phyloP scores from a whole-genome alignment of 1,140 invertebrate species.

The Ceratoteleas bidentatus region DNA sequence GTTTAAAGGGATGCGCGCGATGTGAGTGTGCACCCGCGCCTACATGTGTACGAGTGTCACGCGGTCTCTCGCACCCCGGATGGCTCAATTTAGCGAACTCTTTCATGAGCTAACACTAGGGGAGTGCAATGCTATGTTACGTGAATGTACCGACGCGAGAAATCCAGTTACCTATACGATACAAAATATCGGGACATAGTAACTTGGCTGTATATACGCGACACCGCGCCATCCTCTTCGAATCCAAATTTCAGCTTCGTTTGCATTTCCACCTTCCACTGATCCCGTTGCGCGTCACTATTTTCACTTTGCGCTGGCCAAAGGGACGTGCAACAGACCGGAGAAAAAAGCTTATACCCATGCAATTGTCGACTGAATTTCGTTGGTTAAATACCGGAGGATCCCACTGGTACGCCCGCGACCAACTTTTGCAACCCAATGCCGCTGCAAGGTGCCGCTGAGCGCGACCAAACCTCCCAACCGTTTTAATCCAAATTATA shows the following conservation, averaged over 20 bases:
- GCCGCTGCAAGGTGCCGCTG: slow-evolving; percentile 1
- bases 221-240: too few relatives aligned
- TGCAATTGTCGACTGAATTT: slow-evolving; percentile 8
- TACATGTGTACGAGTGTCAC: slow-evolving; percentile 16
- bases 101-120: slow-evolving; percentile 72
- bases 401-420: background rate
- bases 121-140: too few relatives aligned
- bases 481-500: background rate
- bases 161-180: too few relatives aligned
- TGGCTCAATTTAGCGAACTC: slow-evolving; percentile 73
- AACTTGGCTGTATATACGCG: too few relatives aligned
- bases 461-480: background rate
- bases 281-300: slow-evolving; percentile 19
- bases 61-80: slow-evolving; percentile 42
- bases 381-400: slow-evolving; percentile 10
- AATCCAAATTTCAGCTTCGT: slow-evolving; percentile 48
- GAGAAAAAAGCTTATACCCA: slow-evolving; percentile 20
- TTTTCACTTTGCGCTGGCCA: slow-evolving; percentile 37
- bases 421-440: slow-evolving; percentile 21
- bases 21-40: background rate
- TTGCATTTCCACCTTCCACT: slow-evolving; percentile 54
- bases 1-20: slow-evolving; percentile 3
- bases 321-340: background rate
- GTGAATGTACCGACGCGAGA: too few relatives aligned
- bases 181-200: too few relatives aligned